Conservation (phyloP, 2,113 vertebrate genomes). For the Glareola pratincola region DNA sequence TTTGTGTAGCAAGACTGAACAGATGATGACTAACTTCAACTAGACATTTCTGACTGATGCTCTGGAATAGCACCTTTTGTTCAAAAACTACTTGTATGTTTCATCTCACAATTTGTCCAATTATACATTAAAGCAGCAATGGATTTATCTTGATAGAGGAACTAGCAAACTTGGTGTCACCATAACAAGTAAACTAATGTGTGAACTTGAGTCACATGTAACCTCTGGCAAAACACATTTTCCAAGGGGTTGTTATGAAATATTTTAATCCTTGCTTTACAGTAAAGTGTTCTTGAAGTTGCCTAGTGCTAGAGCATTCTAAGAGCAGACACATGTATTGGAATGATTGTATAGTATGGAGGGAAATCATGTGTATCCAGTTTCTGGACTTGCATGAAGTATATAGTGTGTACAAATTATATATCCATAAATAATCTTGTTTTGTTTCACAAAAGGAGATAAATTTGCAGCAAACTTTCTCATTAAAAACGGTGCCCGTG, state of each 20-base stretch:
- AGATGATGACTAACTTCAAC: not conserved
- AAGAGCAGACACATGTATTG: not conserved
- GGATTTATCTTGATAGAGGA: not conserved
- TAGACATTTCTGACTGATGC: not conserved
- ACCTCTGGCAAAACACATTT: not conserved
- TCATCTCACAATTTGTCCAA: not conserved
- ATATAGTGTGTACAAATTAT: not conserved
- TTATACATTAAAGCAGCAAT: not conserved
- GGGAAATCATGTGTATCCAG: rapidly evolving
- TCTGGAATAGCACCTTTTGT: not conserved
- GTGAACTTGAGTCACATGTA: not conserved
- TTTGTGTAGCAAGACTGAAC: not conserved
- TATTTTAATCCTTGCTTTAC: not conserved
- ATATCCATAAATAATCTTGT: not conserved
- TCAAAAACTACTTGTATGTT: not conserved
- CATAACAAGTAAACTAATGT: not conserved
- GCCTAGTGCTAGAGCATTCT: not conserved
- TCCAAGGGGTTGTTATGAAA: not conserved
- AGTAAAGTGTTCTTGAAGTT: not conserved
- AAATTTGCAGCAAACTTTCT: slow-evolving; percentile 94
- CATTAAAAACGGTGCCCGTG: slow-evolving; percentile 90
- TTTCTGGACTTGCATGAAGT: not conserved
- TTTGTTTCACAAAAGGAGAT: slow-evolving; percentile 79
- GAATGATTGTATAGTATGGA: not conserved
- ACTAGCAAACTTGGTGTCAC: not conserved